Percentiles rank a stretch among this genome's conserved stretches.
Conservation (phyloP, 2,888 invertebrate species). For the Hecatera dysodea region DNA sequence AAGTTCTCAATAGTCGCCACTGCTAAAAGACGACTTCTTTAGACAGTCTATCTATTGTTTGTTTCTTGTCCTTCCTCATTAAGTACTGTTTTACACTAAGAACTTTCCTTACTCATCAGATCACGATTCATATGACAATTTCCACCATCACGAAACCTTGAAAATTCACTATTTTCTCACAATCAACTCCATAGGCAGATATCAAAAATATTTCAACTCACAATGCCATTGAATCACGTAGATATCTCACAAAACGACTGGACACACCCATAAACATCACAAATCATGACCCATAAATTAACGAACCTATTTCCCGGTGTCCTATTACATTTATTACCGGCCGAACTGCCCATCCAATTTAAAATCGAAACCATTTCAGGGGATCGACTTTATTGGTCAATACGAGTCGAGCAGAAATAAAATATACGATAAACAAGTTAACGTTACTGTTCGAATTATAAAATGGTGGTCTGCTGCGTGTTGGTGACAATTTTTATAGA, state of each 20-base stretch:
- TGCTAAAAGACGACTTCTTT: too few relatives aligned
- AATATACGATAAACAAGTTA: constrained; percentile 80
- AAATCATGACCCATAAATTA: constrained; percentile 46
- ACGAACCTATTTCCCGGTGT: constrained; percentile 48
- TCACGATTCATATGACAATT: background rate
- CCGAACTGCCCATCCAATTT: constrained; percentile 69
- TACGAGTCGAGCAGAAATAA: constrained; percentile 76
- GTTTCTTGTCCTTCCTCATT: too few relatives aligned
- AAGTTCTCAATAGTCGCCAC: too few relatives aligned
- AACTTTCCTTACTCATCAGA: background rate
- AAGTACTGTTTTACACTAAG: too few relatives aligned
- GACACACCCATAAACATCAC: constrained; percentile 21
- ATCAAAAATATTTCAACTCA: background rate
- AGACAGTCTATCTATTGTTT: too few relatives aligned
- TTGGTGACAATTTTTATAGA: constrained; percentile 60
- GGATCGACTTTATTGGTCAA: constrained; percentile 77
- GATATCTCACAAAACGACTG: background rate
- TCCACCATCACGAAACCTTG: background rate
- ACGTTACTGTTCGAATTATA: constrained; percentile 75
- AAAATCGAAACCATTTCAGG: constrained; percentile 73
- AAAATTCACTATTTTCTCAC: background rate
- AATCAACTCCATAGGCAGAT: background rate
- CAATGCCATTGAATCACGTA: background rate
- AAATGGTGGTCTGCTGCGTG: constrained; percentile 70
- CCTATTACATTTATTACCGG: constrained; percentile 58